Percentiles rank a stretch among this genome's conserved stretches.
phyloP scores from a whole-genome alignment of 2,888 invertebrate species.

The Lamproptera curius region DNA sequence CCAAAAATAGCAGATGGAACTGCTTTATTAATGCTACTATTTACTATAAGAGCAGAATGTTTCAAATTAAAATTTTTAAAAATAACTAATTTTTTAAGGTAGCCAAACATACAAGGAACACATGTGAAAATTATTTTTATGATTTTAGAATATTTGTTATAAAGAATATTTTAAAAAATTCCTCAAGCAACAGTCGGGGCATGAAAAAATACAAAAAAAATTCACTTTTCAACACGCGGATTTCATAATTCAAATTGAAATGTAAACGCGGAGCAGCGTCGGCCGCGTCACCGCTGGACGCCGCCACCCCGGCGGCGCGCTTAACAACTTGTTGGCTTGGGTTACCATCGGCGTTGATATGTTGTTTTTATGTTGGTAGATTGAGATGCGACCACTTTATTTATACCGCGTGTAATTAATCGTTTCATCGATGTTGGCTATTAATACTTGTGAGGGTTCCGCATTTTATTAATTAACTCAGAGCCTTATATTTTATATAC shows the following conservation, averaged over 20 bases:
- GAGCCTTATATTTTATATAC: neutral
- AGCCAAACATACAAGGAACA: too few species aligned
- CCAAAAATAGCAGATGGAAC: too few species aligned
- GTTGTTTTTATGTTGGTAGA: slow-evolving; percentile 22
- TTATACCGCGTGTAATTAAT: slow-evolving; percentile 17
- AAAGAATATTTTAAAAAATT: too few species aligned
- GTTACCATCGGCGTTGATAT: slow-evolving; percentile 21
- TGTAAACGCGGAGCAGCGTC: slow-evolving; percentile 42
- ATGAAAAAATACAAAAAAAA: neutral
- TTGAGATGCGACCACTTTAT: slow-evolving; percentile 19
- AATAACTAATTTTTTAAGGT: too few species aligned
- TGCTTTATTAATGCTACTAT: too few species aligned
- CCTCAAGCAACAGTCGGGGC: too few species aligned
- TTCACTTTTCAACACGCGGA: neutral
- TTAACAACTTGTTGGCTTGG: slow-evolving; percentile 24
- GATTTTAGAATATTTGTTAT: too few species aligned
- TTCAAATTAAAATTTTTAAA: too few species aligned
- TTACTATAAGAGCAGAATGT: too few species aligned
- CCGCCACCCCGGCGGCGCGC: slow-evolving; percentile 34
- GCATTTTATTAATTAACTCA: neutral
- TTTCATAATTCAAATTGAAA: slow-evolving; percentile 34
- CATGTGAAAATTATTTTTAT: too few species aligned
- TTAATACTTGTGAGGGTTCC: slow-evolving; percentile 4
- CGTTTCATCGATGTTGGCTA: slow-evolving; percentile 5
- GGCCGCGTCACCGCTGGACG: slow-evolving; percentile 32